Conservation (phyloP, 30 jellyfish, hydroid and myxozoan genomes). For the Turritopsis rubra region DNA sequence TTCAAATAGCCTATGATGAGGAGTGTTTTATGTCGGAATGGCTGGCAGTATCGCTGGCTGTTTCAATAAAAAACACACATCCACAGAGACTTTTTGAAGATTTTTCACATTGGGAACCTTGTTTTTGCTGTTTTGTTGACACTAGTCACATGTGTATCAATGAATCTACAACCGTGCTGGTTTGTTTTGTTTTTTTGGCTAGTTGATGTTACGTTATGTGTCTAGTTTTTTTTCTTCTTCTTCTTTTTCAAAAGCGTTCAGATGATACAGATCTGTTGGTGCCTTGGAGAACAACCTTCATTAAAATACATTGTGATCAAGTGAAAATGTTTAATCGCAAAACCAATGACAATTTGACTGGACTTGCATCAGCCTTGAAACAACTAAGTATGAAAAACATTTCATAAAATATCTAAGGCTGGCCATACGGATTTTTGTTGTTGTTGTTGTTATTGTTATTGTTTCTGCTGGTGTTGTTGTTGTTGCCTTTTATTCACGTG, state of each 20-base stretch:
- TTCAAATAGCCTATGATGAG: too few species aligned
- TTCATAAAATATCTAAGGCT: not conserved
- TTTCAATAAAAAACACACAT: too few species aligned
- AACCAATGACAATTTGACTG: not conserved
- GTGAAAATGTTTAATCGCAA: constrained; percentile 4
- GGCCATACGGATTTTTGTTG: not conserved
- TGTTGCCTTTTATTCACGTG: too few species aligned
- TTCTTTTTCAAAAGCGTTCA: not conserved
- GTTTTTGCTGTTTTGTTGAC: not conserved
- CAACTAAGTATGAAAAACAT: not conserved
- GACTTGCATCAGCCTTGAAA: constrained; percentile 11
- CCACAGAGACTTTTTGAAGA: too few species aligned
- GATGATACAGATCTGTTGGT: not conserved
- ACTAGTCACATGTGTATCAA: too few species aligned
- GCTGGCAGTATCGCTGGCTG: too few species aligned
- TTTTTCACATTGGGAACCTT: too few species aligned
- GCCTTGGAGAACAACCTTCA: not conserved
- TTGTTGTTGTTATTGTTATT: not conserved
- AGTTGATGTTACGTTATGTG: too few species aligned
- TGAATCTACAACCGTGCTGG: too few species aligned
- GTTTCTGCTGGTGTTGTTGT: not conserved
- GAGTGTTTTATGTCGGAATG: too few species aligned
- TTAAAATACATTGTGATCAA: constrained; percentile 19
- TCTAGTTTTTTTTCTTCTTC: too few species aligned
- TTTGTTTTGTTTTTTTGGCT: too few species aligned